Evolutionary conservation across 2,888 invertebrate species (phyloP), one percentile per base, ranked within the genome.

Genomic region (Scaptomyza flava): DNA sequence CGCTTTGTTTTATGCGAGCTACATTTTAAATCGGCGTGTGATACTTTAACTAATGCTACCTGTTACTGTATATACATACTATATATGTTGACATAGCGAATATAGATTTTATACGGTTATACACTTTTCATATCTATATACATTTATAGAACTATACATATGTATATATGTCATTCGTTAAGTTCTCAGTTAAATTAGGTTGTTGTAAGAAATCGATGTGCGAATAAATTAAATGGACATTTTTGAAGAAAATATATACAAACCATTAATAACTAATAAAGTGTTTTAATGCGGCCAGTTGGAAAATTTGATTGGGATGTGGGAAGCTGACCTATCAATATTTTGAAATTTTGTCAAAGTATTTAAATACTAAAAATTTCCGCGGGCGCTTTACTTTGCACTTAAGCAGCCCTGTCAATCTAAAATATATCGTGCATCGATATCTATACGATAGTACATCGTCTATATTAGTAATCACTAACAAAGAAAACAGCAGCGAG

Each of bases 1-100:
- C 82, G 81, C 82, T 81, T 87, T 65, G 77, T 73, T 77, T 65
- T 61, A 73, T 73, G 58, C 63, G 74, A 78, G 54, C 75, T 68
- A 72, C 45, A 34, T 63, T 65, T 63, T 69, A 79, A 61, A 77
- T 75, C 87, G 86, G 89, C 88, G 81, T 87, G 87, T 87, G 87
- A 87, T 87, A 87, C 84, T 89, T 77, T 82, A 87, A 78, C 74
- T 75, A 83, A 72, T 77, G 58, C 67, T 80, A 82, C 72, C 58
- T 78, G 62, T 68, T 71, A 45, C 59, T 77, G 60, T 68, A 68
- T 54, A 41, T 41, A 41, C 14, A 58, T 70, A 61, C 46, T 47
- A 57, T 67, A 66, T 51, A 62, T 76, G 62, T 71, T 67, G 73
- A 61, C 54, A 74, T 84, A 84, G 82, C 72, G 56, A 78, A 69